Evolutionary conservation across 2,888 invertebrate genomes (phyloP), one percentile per base, ranked within the genome.

Genomic region (Branchellion lobata): DNA sequence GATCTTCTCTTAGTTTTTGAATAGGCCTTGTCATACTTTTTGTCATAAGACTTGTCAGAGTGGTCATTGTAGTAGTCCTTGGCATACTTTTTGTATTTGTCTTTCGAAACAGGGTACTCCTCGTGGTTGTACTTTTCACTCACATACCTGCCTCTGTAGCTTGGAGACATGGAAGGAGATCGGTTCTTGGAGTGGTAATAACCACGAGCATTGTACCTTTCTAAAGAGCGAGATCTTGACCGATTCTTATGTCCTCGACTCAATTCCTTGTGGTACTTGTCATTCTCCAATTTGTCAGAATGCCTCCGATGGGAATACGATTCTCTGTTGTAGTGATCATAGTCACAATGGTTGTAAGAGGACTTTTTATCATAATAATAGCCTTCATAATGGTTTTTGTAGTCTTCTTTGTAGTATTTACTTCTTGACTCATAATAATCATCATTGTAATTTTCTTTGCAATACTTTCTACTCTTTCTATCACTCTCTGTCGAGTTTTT

Each of bases 161-260:
- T 14, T 11, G 69, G 69, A 3, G 31, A 34, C 2, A 21, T 3
- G 31, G 18, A n/a, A n/a, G 27, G 14, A 21, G 2, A 5, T 69
- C 34, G 11, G 33, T 24, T 31, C 69, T 14, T 69, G 3, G 69
- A 69, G 34, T 65, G 65, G n/a, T 69, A n/a, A 29, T 69, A 34
- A 29, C 34, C 33, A 5, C 8, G 11, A 29, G 8, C 18, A 31
- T 69, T 31, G 33, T 69, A 34, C 29, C 69, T 69, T 3, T 34
- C 33, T 27, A 29, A 33, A 27, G 69, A 69, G 69, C 2, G 3
- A 21, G 69, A 69, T 34, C 69, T 69, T n/a, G 69, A 69, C 29
- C 69, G 8, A 29, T 69, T 69, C 27, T 29, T 69, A n/a, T 69
- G n/a, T 8, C 34, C 33, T 11, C n/a, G 14, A 27, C 2, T 31